phyloP scores from a whole-genome alignment of 2,888 invertebrate species.

The Ophion costatus region DNA sequence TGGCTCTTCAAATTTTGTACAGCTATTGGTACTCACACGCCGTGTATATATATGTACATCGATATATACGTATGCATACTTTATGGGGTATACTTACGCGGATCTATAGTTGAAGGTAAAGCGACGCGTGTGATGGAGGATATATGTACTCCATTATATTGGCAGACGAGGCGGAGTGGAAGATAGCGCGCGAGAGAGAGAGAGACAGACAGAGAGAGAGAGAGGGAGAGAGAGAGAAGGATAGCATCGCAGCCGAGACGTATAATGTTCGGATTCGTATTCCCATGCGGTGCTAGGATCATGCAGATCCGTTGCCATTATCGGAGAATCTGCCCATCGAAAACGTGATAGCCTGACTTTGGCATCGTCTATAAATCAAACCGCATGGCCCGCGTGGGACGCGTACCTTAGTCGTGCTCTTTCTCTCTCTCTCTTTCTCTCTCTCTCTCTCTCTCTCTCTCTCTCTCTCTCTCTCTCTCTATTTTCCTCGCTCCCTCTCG shows the following conservation, averaged over 20 bases:
- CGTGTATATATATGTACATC: not conserved
- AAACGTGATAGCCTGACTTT: conserved; percentile 76
- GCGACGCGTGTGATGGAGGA: conserved; percentile 42
- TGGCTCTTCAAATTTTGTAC: conserved; percentile 42
- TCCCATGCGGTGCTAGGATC: conserved; percentile 77
- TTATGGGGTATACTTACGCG: conserved; percentile 1
- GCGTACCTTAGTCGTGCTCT: conserved; percentile 43
- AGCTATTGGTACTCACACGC: not conserved
- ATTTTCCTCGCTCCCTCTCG: not conserved
- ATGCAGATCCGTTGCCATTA: conserved; percentile 78
- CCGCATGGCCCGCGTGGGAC: conserved; percentile 62
- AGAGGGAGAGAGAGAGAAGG: conserved; percentile 2
- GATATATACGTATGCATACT: not conserved
- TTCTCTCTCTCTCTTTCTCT: not conserved
- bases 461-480: not conserved
- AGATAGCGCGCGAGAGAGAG: not conserved
- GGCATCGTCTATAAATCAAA: conserved; percentile 75
- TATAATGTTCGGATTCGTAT: conserved; percentile 78
- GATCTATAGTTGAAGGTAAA: conserved; percentile 17
- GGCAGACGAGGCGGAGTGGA: not conserved
- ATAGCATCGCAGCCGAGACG: conserved; percentile 32
- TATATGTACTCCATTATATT: conserved; percentile 34
- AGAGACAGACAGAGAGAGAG: conserved; percentile 4
- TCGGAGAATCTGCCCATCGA: conserved; percentile 79
- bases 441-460: conserved; percentile 10